Base-by-base conservation (phyloP, 92 coral and sea anemone species). In the Parazoanthus swiftii region DNA sequence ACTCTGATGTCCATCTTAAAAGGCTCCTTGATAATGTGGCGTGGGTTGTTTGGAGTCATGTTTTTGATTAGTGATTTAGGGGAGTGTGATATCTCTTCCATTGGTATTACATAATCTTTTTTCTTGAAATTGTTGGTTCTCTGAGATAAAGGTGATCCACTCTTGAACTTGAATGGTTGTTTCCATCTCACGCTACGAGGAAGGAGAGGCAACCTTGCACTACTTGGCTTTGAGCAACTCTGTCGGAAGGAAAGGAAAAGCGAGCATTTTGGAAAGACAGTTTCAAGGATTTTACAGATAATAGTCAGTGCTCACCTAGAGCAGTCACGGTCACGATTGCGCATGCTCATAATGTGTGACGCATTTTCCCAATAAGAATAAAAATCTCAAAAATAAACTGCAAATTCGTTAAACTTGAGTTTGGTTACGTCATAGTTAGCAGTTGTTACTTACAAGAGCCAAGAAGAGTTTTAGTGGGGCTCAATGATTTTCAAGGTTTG, bases 1-100 rank as follows among this genome's bases (percentile, higher is more conserved):
- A 93, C 92, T 48, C 84, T 88, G 73, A 91, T 63, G 29, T 93
- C 95, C 77, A 91, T 77, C 71, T 74, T 86, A 10, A 70, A 58
- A 6, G 92, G 84, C 35, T 86, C 88, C 14, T 80, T 81, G 44
- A 84, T 84, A 38, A 84, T 51, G 18, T 70, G 87, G 25, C 77
- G 87, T 1, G 42, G 87, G 7, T 84, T 70, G 8, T 35, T 71
- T 25, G 87, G 87, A 6, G 67, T n/a, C 87, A 84, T 84, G 54
- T 67, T 82, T 33, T 44, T 82, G 73, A 81, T 81, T 23, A 81
- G 85, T 81, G 75, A 20, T 65, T 67, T 81, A 1, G 85, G 85
- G 25, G 85, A 81, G 37, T 81, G 44, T 0, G 85, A 21, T 15
- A 8, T 6, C 14, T 71, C 78, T 48, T 70, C 67, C 66, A 67